Conservation (phyloP, 1,140 invertebrate species). For the Drosophila pachea region DNA sequence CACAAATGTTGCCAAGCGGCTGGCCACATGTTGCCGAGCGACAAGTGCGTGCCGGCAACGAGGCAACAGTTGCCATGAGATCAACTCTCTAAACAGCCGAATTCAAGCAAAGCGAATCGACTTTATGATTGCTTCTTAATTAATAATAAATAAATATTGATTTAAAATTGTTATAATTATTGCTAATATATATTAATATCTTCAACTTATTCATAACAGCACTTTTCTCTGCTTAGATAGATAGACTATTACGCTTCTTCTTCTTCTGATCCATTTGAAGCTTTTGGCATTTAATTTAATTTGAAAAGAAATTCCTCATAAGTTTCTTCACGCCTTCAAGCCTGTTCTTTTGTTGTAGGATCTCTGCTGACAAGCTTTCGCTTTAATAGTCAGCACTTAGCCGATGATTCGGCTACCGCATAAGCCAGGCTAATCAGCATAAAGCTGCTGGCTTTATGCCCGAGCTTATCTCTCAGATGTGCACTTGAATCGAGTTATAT, state of each 20-base stretch:
- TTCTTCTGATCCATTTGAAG: too few relatives aligned
- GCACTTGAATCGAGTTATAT: slow-evolving; percentile 14
- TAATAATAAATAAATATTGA: too few relatives aligned
- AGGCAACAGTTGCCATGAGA: not conserved
- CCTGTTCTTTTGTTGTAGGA: not conserved
- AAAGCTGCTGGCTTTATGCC: slow-evolving; percentile 23
- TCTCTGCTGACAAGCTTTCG: not conserved
- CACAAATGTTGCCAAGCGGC: slow-evolving; percentile 19
- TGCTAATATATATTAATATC: too few relatives aligned
- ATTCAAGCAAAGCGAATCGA: too few relatives aligned
- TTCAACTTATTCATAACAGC: too few relatives aligned
- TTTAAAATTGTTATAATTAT: not conserved
- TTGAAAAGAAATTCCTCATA: not conserved
- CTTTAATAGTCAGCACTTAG: not conserved
- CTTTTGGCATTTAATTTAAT: not conserved
- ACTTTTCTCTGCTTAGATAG: too few relatives aligned
- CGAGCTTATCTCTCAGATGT: slow-evolving; percentile 12
- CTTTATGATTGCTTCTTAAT: not conserved
- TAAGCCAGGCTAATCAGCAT: slow-evolving; percentile 17
- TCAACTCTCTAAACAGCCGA: too few relatives aligned
- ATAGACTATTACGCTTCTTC: too few relatives aligned
- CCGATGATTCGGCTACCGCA: slow-evolving; percentile 7
- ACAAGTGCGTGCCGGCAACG: slow-evolving; percentile 29
- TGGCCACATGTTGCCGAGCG: slow-evolving; percentile 31
- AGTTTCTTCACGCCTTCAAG: not conserved